These are phyloP conservation scores for Bombyx mandarina DNA, from an alignment of 1,140 invertebrate genomes.

Conservation along the genomic window DNA sequence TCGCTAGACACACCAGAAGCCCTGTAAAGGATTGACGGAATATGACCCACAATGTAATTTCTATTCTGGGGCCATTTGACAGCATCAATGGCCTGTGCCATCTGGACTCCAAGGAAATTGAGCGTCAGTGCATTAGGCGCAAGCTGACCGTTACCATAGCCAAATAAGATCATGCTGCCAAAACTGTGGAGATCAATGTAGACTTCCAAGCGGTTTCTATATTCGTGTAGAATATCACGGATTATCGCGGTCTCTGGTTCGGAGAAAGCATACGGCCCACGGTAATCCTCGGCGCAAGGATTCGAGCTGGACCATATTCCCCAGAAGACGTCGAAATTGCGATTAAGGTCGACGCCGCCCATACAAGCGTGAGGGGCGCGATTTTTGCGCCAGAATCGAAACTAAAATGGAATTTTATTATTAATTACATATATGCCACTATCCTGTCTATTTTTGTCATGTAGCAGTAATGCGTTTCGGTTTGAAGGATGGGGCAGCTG, in stretches of 20 bases:
- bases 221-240: slow-evolving; percentile 56
- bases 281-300: slow-evolving; percentile 75
- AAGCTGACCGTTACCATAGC: slow-evolving; percentile 31
- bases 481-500: no score
- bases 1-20: slow-evolving; percentile 23
- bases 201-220: slow-evolving; percentile 61
- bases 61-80: slow-evolving; percentile 26
- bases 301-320: slow-evolving; percentile 74
- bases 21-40: slow-evolving; percentile 16
- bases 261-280: slow-evolving; percentile 75
- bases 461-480: no score
- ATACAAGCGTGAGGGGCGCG: slow-evolving; percentile 35
- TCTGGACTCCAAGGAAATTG: slow-evolving; percentile 25
- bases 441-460: no score
- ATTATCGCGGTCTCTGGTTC: slow-evolving; percentile 76
- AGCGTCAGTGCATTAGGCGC: slow-evolving; percentile 29
- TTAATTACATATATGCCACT: background rate
- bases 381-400: slow-evolving; percentile 74
- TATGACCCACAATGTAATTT: slow-evolving; percentile 34
- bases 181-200: slow-evolving; percentile 77
- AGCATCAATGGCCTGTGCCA: slow-evolving; percentile 34
- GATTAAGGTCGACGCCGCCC: slow-evolving; percentile 75
- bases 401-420: slow-evolving; percentile 43
- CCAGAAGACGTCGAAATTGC: slow-evolving; percentile 78
- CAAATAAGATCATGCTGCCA: slow-evolving; percentile 75